A percentile compares a stretch with the other conserved stretches of the same genome.
phyloP scores from a whole-genome alignment of 1,140 invertebrate species.

The Mya arenaria region DNA sequence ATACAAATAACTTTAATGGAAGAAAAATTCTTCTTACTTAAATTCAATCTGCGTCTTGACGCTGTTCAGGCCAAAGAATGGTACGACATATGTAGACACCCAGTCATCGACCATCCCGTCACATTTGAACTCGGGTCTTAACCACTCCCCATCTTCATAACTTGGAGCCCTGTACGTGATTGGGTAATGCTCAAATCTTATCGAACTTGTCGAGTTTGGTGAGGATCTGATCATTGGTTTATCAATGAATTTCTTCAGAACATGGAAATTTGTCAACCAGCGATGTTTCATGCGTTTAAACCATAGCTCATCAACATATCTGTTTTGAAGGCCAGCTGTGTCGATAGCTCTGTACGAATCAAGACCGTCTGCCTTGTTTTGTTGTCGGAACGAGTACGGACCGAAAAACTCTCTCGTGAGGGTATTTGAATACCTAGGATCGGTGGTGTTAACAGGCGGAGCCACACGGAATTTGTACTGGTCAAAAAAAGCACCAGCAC shows the following conservation, averaged over 20 bases:
- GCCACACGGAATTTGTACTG: constrained; percentile 92
- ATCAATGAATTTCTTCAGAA: constrained; percentile 94
- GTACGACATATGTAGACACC: constrained; percentile 96
- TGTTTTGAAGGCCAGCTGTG: constrained; percentile 82
- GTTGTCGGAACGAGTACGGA: constrained; percentile 93
- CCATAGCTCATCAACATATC: constrained; percentile 92
- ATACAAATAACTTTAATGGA: no score
- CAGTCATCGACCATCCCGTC: constrained; percentile 93
- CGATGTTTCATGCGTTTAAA: constrained; percentile 93
- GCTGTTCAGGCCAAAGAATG: constrained; percentile 98
- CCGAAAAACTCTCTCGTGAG: constrained; percentile 87
- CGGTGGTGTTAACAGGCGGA: constrained; percentile 85
- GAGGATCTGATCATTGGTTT: constrained; percentile 96
- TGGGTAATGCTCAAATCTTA: constrained; percentile 87
- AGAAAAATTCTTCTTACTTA: constrained; percentile 79
- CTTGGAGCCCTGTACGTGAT: constrained; percentile 86
- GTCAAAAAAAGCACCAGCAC: constrained; percentile 96
- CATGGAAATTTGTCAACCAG: constrained; percentile 96
- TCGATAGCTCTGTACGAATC: constrained; percentile 81
- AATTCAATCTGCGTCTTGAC: constrained; percentile 85
- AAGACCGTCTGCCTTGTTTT: constrained; percentile 88
- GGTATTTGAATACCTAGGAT: constrained; percentile 83
- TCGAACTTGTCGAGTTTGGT: constrained; percentile 82
- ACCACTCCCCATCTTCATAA: constrained; percentile 92
- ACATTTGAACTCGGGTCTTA: constrained; percentile 96